Evolutionary conservation across 2,888 invertebrate species (phyloP).

Genomic region (Ernsta delagoae): DNA sequence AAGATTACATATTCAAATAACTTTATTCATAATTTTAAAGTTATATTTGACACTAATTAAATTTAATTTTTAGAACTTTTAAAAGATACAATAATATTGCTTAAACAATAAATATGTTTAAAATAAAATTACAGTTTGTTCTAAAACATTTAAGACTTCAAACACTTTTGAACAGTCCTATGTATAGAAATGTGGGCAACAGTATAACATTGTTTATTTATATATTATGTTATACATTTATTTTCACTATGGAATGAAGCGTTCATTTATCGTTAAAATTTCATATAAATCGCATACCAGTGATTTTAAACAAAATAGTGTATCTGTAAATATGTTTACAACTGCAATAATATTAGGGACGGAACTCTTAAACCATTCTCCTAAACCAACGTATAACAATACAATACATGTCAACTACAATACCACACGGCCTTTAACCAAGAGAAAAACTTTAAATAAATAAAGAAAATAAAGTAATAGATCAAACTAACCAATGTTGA

Average conservation of each 20-base stretch:
- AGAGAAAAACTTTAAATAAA: not conserved
- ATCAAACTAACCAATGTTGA: constrained; percentile 28
- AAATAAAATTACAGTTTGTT: constrained; percentile 24
- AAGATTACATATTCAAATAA: not conserved
- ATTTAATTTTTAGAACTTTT: no score
- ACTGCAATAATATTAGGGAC: constrained; percentile 40
- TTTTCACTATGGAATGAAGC: constrained; percentile 71
- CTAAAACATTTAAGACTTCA: constrained; percentile 18
- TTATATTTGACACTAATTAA: not conserved
- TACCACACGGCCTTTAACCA: not conserved
- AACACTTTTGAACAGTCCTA: not conserved
- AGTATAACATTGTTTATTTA: not conserved
- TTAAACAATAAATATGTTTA: constrained; percentile 17
- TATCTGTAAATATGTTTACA: constrained; percentile 41
- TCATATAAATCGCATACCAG: constrained; percentile 31
- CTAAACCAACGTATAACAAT: constrained; percentile 15
- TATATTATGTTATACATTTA: constrained; percentile 4
- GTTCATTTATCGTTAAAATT: not conserved
- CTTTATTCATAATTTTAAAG: no score
- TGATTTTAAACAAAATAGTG: constrained; percentile 44
- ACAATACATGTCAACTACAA: not conserved
- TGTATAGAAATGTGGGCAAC: not conserved
- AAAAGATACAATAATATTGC: constrained; percentile 47
- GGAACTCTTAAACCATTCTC: constrained; percentile 51
- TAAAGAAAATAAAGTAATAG: not conserved